A percentile compares a stretch with the other conserved stretches of the same genome.
Evolutionary conservation across 2,888 invertebrate genomes (phyloP).

Genomic region (Mythimna vitellina): DNA sequence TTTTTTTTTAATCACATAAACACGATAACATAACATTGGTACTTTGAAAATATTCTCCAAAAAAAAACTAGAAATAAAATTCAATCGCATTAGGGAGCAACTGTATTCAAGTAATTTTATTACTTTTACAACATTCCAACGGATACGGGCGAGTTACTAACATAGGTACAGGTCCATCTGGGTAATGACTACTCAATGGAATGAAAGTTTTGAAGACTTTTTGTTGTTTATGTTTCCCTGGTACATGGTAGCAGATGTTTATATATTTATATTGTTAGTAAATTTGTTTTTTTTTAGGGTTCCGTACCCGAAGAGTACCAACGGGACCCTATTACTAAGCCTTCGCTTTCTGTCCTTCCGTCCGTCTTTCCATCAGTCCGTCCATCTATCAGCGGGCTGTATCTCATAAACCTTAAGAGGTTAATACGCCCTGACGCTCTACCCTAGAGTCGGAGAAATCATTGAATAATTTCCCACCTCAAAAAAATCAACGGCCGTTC

Average conservation of each 20-base stretch:
- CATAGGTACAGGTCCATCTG: conserved; percentile 19
- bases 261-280: too few relatives aligned
- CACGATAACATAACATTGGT: not conserved
- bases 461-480: too few relatives aligned
- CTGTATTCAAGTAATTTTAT: conserved; percentile 24
- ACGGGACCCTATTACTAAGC: too few relatives aligned
- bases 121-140: conserved; percentile 13
- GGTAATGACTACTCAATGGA: conserved; percentile 47
- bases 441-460: too few relatives aligned
- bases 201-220: conserved; percentile 30
- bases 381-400: too few relatives aligned
- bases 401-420: too few relatives aligned
- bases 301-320: too few relatives aligned
- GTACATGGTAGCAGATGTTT: not conserved
- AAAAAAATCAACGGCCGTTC: too few relatives aligned
- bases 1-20: conserved; percentile 1
- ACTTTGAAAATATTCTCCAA: not conserved
- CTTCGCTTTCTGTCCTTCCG: too few relatives aligned
- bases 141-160: conserved; percentile 1
- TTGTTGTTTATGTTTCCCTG: conserved; percentile 4
- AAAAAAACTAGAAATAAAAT: conserved; percentile 14
- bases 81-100: conserved; percentile 19
- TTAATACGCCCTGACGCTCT: too few relatives aligned
- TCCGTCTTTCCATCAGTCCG: too few relatives aligned
- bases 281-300: too few relatives aligned